phyloP scores from a whole-genome alignment of 2,113 vertebrate genomes.

The Tor tambroides region DNA sequence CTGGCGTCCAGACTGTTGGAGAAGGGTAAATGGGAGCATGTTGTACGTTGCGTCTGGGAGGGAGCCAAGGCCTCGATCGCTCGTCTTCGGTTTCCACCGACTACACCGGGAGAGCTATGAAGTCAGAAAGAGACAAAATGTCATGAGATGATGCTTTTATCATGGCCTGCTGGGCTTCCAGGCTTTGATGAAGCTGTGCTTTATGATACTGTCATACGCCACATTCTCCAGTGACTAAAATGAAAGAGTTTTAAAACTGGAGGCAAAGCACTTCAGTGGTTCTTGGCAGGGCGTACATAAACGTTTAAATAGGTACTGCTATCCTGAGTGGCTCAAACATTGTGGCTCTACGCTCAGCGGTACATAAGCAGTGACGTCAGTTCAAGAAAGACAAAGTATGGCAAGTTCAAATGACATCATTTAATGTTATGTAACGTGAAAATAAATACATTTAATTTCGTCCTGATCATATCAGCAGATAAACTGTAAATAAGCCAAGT shows the following conservation, averaged over 20 bases:
- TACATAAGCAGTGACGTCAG: not conserved
- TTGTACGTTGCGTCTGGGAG: not conserved
- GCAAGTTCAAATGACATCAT: not conserved
- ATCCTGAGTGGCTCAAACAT: not conserved
- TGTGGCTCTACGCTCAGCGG: not conserved
- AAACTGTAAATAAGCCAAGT: not conserved
- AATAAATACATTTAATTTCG: not conserved
- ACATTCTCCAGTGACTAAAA: conserved; percentile 46
- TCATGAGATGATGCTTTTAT: conserved; percentile 26
- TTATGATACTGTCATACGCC: conserved; percentile 57
- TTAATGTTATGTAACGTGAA: not conserved
- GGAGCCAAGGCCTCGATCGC: not conserved
- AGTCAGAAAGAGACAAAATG: not conserved
- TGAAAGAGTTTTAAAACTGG: conserved; percentile 51
- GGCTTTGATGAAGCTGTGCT: conserved; percentile 57
- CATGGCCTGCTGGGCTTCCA: conserved; percentile 49
- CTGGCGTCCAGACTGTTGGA: conserved; percentile 42
- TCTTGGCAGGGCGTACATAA: conserved; percentile 32
- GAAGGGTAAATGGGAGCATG: conserved; percentile 41
- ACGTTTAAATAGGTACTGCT: conserved; percentile 6
- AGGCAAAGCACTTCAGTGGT: conserved; percentile 41
- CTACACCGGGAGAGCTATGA: conserved; percentile 15
- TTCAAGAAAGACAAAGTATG: not conserved
- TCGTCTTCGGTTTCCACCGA: conserved; percentile 1
- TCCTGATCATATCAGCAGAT: not conserved